Conservation (phyloP, 2,797 vertebrate species). For the Cryptoprocta ferox region DNA sequence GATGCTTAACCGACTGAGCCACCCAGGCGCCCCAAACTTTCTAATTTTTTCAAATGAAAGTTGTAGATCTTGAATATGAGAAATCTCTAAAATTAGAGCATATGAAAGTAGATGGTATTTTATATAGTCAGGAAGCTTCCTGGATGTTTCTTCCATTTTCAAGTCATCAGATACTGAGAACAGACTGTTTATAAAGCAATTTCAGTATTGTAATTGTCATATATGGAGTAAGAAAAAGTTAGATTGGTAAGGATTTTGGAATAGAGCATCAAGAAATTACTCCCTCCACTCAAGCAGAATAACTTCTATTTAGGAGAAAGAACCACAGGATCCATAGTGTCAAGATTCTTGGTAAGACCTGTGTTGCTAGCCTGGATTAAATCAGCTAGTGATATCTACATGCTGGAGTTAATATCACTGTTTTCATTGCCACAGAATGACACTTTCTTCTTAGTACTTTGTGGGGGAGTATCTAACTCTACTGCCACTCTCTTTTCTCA, state of each 20-base stretch:
- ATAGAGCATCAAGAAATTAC: neutral
- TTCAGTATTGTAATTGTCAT: neutral
- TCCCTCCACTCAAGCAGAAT: neutral
- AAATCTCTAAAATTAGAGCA: slow-evolving; percentile 27
- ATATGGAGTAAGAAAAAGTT: neutral
- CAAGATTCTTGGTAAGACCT: slow-evolving; percentile 11
- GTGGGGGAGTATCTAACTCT: neutral
- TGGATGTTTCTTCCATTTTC: neutral
- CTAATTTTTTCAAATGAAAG: neutral
- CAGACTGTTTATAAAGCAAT: neutral
- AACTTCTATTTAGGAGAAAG: slow-evolving; percentile 44
- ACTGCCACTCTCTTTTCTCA: slow-evolving; percentile 7
- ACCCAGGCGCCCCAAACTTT: neutral
- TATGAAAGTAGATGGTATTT: neutral
- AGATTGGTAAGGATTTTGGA: slow-evolving; percentile 18
- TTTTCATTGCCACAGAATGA: neutral
- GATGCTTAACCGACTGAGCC: no score
- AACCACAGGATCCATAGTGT: neutral
- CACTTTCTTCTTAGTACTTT: neutral
- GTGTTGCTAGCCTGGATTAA: slow-evolving; percentile 4
- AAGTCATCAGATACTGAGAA: neutral
- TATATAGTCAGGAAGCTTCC: neutral
- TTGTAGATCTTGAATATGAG: neutral
- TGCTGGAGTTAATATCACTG: neutral
- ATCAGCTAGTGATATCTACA: neutral